phyloP scores from a whole-genome alignment of 2,888 invertebrate genomes.

The Trachelus stipa region DNA sequence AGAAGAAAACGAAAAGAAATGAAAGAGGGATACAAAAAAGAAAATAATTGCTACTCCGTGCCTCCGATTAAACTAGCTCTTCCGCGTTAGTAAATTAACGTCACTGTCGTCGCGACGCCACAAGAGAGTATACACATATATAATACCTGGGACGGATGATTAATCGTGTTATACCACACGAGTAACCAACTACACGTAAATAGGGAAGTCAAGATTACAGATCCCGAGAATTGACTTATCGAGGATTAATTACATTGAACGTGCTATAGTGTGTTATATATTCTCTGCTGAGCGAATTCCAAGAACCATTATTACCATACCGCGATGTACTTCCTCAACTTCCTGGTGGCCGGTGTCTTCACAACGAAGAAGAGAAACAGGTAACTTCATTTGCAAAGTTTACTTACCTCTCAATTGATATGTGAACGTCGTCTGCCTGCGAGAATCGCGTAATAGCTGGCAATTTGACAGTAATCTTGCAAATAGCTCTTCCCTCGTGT shows the following conservation, averaged over 20 bases:
- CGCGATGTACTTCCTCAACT: neutral
- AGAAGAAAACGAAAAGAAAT: slow-evolving; percentile 32
- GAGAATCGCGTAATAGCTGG: neutral
- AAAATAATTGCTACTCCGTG: neutral
- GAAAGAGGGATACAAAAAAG: slow-evolving; percentile 19
- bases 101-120: slow-evolving; percentile 10
- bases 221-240: neutral
- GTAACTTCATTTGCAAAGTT: neutral
- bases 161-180: neutral
- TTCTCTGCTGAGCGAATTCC: neutral
- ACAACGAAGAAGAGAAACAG: neutral
- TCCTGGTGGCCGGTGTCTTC: neutral
- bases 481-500: neutral
- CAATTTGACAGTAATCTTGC: neutral
- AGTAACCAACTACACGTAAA: neutral
- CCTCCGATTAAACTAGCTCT: neutral
- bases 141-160: neutral
- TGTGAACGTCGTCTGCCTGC: neutral
- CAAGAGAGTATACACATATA: neutral
- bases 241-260: neutral
- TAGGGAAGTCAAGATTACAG: neutral
- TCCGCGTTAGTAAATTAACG: neutral
- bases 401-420: neutral
- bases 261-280: neutral
- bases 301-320: neutral